Percentiles rank a stretch among this genome's conserved stretches.
phyloP scores from a whole-genome alignment of 2,888 invertebrate species.

The Agelastica alni region DNA sequence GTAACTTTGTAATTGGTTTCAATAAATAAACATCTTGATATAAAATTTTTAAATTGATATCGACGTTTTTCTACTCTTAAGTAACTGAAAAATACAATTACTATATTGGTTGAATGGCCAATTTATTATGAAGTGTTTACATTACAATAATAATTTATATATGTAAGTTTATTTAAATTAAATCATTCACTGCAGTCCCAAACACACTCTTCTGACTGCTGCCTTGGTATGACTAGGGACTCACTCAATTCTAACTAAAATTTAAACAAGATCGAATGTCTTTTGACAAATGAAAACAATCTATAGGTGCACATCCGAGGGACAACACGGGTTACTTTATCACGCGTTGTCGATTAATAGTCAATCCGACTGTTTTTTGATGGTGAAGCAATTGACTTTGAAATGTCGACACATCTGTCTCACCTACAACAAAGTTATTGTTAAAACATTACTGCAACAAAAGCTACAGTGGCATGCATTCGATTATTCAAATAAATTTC shows the following conservation, averaged over 20 bases:
- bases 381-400: slow-evolving; percentile 82
- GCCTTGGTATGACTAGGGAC: not conserved
- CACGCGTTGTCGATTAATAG: slow-evolving; percentile 57
- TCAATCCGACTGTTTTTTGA: slow-evolving; percentile 54
- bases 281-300: slow-evolving; percentile 2
- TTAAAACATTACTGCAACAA: not conserved
- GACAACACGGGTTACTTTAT: slow-evolving; percentile 53
- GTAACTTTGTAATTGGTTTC: too few relatives aligned
- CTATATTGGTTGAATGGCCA: not conserved
- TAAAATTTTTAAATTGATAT: too few relatives aligned
- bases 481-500: too few relatives aligned
- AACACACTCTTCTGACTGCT: not conserved
- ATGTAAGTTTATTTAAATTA: not conserved
- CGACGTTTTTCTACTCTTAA: too few relatives aligned
- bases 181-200: not conserved
- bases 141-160: not conserved
- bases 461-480: too few relatives aligned
- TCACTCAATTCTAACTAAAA: slow-evolving; percentile 16
- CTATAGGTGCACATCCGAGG: slow-evolving; percentile 45
- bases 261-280: slow-evolving; percentile 6
- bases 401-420: slow-evolving; percentile 94
- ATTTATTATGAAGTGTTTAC: not conserved
- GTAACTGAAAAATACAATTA: too few relatives aligned
- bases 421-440: slow-evolving; percentile 66
- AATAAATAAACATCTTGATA: too few relatives aligned